Evolutionary conservation across 2,113 vertebrate species (phyloP).

Genomic region (Callionymus lyra): DNA sequence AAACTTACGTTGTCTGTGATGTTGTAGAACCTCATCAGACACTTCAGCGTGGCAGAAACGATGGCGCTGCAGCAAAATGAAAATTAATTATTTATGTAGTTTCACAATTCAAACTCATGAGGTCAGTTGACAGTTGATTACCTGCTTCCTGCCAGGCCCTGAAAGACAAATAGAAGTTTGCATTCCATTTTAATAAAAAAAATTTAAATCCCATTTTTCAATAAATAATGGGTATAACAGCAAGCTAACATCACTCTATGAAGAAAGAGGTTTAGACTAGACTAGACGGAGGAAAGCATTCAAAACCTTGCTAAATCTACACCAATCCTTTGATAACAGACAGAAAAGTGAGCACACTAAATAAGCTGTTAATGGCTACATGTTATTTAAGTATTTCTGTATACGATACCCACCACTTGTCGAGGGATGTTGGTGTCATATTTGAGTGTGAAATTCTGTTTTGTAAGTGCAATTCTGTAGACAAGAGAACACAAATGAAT

Average conservation of each 20-base stretch:
- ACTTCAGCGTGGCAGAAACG: slow-evolving; percentile 72
- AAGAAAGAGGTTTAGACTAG: too few species aligned
- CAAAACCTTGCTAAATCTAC: too few species aligned
- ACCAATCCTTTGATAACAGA: too few species aligned
- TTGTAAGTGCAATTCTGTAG: slow-evolving; percentile 71
- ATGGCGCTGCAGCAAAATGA: slow-evolving; percentile 59
- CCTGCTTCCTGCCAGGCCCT: slow-evolving; percentile 80
- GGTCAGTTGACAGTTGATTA: slow-evolving; percentile 29
- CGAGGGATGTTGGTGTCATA: slow-evolving; percentile 79
- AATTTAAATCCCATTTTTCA: neutral
- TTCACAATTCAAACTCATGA: neutral
- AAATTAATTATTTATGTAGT: neutral
- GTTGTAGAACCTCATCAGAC: slow-evolving; percentile 76
- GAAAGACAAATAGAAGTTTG: slow-evolving; percentile 16
- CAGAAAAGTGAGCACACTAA: too few species aligned
- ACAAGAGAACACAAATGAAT: neutral
- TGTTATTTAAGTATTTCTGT: neutral
- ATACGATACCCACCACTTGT: slow-evolving; percentile 66
- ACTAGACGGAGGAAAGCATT: too few species aligned
- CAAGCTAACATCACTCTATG: too few species aligned
- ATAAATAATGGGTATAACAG: too few species aligned
- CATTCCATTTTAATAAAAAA: neutral
- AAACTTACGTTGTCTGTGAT: slow-evolving; percentile 67
- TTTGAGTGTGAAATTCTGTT: slow-evolving; percentile 77
- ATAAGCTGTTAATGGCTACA: too few species aligned